Evolutionary conservation across 1,140 invertebrate species (phyloP), one percentile per base, ranked within the genome.

Genomic region (Schlechtendalia chinensis): DNA sequence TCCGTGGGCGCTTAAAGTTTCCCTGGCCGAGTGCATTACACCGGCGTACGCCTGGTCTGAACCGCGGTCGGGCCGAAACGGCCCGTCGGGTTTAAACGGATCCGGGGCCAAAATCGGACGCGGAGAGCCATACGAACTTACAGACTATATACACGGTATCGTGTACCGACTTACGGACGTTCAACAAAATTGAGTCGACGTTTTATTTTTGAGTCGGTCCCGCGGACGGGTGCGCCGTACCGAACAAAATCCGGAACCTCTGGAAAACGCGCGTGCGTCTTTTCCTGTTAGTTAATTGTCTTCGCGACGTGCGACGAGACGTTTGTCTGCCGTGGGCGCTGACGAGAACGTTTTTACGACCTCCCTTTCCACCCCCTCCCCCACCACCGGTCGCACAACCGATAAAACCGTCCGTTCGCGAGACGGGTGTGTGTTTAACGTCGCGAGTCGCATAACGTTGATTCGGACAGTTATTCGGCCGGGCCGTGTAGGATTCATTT

Each of bases 281-380:
- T 12, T 39, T 22, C 11, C n/a, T n/a, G 63, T 67, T 67, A 67
- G 63, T 67, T 67, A 45, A 67, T 67, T 67, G 45, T 67, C 32
- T 39, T n/a, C n/a, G n/a, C n/a, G n/a, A n/a, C 14, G 14, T 50
- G 47, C 5, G 11, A 50, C 47, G 47, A 12, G 59, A 19, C 19
- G 27, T 63, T 63, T 61, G 27, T 61, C n/a, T 61, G 16, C 16
- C 27, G 58, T 24, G 58, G 58, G n/a, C 24, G 14, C n/a, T 29
- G n/a, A n/a, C 39, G 1, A n/a, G 10, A 5, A 22, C 14, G 0
- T n/a, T 50, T 61, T 79, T 79, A 79, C 39, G 75, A 79, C 39
- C 16, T 3, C 56, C 22, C 8, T 39, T 39, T 39, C 32, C 56
- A n/a, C 56, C 47, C 47, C 8, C 47, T 14, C 47, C 47, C 47